Base-by-base conservation (phyloP, 2,113 vertebrate genomes). In the Zosterops pallidus region DNA sequence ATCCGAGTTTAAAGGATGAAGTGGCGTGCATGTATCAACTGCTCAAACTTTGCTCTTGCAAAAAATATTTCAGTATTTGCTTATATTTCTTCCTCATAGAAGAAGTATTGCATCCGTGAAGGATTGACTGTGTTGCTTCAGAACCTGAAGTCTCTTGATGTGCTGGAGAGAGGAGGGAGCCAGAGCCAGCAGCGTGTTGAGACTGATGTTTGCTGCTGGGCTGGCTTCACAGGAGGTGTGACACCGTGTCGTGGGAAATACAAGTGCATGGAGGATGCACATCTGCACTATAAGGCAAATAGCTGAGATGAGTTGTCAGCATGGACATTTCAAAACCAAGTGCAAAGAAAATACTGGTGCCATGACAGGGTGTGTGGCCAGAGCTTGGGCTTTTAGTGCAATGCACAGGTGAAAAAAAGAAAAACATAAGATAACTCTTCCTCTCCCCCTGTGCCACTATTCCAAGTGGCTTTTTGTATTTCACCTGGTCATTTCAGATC, bases 131-230 rank as follows among this genome's bases (percentile, higher is more conserved):
- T 31, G 14, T 44, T 78, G 17, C 56, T 87, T 74, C 25, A 31
- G 33, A 42, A 84, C 35, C 42, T 42, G 11, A 42, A 83, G 33
- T 26, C 41, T 35, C 23, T 50, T 64, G 13, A 21, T 29, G 64
- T 49, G 29, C 14, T 7, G 33, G 23, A 42, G 41, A n/a, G 6
- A 20, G 9, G 0, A 33, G 11, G 20, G 24, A 83, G 24, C 41
- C 17, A 3, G 1, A 3, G 44, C 33, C 33, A 31, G 19, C 52
- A 57, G 24, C 0, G 0, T 15, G 16, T 9, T 37, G 24, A 44
- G 42, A 20, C 12, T 35, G 12, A 4, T 31, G 25, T 33, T 60
- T 41, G 16, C 29, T 56, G 49, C 33, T 50, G 31, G 9, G 31
- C 41, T 82, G 28, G 31, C 12, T 64, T 59, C 35, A 4, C 26